Evolutionary conservation across 2,113 vertebrate species (phyloP).

Genomic region (Hymenochirus boettgeri): DNA sequence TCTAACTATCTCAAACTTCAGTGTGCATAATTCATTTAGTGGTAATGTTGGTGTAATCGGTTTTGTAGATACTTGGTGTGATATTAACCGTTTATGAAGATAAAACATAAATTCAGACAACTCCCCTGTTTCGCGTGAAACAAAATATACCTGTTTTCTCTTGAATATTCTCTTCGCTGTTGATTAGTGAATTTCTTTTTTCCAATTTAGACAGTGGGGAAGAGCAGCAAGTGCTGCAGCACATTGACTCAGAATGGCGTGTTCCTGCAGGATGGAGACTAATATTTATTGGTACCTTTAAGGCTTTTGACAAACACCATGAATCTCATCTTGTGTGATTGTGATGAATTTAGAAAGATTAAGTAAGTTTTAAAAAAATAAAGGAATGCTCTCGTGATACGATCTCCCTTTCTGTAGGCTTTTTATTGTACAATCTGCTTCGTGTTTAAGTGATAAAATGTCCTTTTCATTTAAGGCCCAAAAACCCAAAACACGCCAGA

Average conservation of each 20-base stretch:
- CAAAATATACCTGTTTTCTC: neutral
- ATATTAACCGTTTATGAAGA: too few species aligned
- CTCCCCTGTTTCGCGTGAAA: neutral
- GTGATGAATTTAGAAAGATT: conserved; percentile 97
- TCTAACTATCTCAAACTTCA: too few species aligned
- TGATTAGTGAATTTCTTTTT: neutral
- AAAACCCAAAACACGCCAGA: conserved; percentile 96
- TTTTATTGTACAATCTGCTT: too few species aligned
- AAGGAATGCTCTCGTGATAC: neutral
- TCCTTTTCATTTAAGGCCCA: conserved; percentile 68
- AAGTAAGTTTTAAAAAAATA: conserved; percentile 68
- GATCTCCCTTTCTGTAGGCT: neutral
- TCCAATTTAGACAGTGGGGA: conserved; percentile 83
- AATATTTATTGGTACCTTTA: conserved; percentile 97
- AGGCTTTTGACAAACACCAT: conserved; percentile 98
- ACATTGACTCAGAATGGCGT: conserved; percentile 98
- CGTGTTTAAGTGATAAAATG: too few species aligned
- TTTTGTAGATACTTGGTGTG: too few species aligned
- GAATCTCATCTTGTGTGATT: conserved; percentile 98
- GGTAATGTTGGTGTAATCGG: too few species aligned
- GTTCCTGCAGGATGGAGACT: conserved; percentile 93
- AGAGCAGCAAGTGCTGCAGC: conserved; percentile 99
- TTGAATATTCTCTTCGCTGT: too few species aligned
- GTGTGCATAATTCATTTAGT: too few species aligned
- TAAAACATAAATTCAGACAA: too few species aligned